A percentile compares a stretch with the other conserved stretches of the same genome.
phyloP scores from a whole-genome alignment of 2,113 vertebrate genomes.

The Lontra canadensis region DNA sequence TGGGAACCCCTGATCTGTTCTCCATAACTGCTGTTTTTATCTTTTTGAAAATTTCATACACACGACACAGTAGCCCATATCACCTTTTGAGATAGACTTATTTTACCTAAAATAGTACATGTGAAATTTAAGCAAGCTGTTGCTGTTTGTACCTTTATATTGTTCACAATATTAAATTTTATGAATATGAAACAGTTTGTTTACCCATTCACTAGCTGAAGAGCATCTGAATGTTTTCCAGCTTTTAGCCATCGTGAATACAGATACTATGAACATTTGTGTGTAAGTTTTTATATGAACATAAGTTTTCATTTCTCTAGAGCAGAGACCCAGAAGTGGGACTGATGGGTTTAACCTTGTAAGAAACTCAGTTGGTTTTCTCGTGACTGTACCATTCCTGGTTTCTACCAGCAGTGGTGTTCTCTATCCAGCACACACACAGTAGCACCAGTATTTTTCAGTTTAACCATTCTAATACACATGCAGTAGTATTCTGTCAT shows the following conservation, averaged over 20 bases:
- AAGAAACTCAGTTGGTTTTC: background rate
- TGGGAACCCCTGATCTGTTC: background rate
- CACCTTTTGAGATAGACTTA: background rate
- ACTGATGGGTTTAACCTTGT: too few species aligned
- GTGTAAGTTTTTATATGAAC: background rate
- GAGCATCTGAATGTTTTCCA: background rate
- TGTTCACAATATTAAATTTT: background rate
- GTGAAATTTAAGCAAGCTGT: background rate
- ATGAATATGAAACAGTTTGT: background rate
- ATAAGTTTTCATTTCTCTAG: background rate
- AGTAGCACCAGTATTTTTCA: background rate
- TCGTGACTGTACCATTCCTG: background rate
- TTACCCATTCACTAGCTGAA: background rate
- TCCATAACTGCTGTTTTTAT: background rate
- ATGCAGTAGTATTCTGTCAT: accelerated
- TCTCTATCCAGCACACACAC: background rate
- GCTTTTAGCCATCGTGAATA: background rate
- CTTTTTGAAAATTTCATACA: background rate
- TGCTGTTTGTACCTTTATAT: background rate
- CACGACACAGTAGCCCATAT: background rate
- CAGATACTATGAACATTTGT: background rate
- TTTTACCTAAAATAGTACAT: background rate
- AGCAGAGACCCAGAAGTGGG: background rate
- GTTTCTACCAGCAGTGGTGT: background rate
- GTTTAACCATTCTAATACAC: background rate